phyloP scores from a whole-genome alignment of 2,797 vertebrate genomes.

The Oryzias sinensis region DNA sequence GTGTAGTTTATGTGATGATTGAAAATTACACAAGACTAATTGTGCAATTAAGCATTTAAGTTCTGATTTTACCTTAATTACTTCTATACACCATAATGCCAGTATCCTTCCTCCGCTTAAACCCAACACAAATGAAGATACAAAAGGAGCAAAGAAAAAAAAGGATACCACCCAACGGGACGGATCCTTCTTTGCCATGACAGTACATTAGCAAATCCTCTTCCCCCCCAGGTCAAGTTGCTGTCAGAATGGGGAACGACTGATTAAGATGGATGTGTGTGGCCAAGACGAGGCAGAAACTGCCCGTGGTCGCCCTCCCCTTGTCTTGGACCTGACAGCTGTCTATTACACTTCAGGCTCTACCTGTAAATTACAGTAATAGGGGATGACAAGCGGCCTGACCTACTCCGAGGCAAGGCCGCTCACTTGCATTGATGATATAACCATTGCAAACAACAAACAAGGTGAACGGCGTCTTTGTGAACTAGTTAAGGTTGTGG shows the following conservation, averaged over 20 bases:
- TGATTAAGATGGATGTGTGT: conserved; percentile 69
- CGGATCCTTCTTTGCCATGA: conserved; percentile 26
- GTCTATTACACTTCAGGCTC: conserved; percentile 71
- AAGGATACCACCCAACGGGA: conserved; percentile 3
- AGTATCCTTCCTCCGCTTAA: no score
- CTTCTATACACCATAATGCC: no score
- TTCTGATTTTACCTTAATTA: no score
- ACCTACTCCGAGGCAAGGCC: conserved; percentile 28
- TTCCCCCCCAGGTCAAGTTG: conserved; percentile 50
- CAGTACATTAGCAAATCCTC: conserved; percentile 60
- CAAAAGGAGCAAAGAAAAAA: conserved; percentile 29
- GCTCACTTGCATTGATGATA: conserved; percentile 27
- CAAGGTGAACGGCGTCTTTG: not conserved
- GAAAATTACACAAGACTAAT: no score
- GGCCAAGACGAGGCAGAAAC: conserved; percentile 37
- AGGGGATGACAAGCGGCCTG: conserved; percentile 56
- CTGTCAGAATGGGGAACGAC: conserved; percentile 36
- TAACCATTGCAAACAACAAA: conserved; percentile 8
- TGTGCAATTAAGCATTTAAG: no score
- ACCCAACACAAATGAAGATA: conserved; percentile 8
- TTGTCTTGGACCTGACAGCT: conserved; percentile 68
- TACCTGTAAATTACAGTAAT: conserved; percentile 72
- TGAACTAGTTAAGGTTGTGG: no score
- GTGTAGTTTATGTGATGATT: no score
- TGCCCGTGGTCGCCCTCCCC: conserved; percentile 42